Base-by-base conservation (phyloP, 2,888 invertebrate genomes). In the Eilema griseolum region DNA sequence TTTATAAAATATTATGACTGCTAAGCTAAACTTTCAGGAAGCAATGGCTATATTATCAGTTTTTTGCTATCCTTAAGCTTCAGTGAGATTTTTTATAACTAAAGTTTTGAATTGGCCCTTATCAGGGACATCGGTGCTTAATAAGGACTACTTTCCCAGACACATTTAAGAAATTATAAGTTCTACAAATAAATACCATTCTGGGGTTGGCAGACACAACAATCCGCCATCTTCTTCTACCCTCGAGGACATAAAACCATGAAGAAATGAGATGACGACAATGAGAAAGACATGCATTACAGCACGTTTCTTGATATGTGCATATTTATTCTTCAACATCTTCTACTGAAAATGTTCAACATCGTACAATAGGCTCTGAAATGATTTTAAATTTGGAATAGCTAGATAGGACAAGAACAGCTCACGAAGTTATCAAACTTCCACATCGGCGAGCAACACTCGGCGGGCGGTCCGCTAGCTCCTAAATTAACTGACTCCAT, bases 401-500 rank as follows among this genome's bases (percentile, higher is more conserved):
- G 65, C 26, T 57, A 67, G 79, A 74, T 72, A 70, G 66, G 68
- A 41, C 72, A 79, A 73, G 79, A 78, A 68, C 80, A 79, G 72
- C 72, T 75, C 75, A 41, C 69, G 68, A 61, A 70, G 70, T 77
- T 80, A 80, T 80, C 80, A 73, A 73, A 75, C 80, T 81, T 79
- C 77, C 72, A 81, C 82, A 73, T 81, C 80, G 73, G 64, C 70
- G 73, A 68, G n/a, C 73, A 75, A 26, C 61, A 46, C 60, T 75
- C 56, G 69, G 52, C 69, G 67, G 26, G 37, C 69, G 59, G 67
- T 69, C 69, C 69, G 66, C 56, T 68, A 59, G 62, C 74, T 76
- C 65, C 71, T 67, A 72, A 79, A 81, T 69, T 77, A 79, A 73
- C 68, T 31, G 68, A 71, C 70, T 74, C 70, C 63, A 81, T 80